Base-by-base conservation (phyloP, 2,888 invertebrate genomes). In the Arctia plantaginis region DNA sequence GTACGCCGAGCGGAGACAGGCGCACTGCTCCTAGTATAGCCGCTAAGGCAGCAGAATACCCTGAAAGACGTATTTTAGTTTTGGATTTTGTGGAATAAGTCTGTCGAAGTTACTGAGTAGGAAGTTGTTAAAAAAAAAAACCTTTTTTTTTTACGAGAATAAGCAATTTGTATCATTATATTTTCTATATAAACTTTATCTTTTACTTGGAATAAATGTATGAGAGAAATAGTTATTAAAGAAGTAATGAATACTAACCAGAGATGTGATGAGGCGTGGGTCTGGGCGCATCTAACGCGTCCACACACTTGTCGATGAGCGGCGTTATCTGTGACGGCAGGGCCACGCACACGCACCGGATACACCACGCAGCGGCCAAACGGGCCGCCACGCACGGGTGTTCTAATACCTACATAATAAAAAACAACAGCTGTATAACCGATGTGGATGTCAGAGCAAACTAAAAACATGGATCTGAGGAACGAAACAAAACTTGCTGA, bases 341-440 rank as follows among this genome's bases (percentile, higher is more conserved):
- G 55, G 99, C 99, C 44, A 98, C 97, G 88, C 99, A 98, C 86
- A 99, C 97, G 91, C 98, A 98, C 73, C 99, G 97, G 77, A 99
- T 95, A 91, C 99, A 99, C 98, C 99, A 99, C 30, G 99, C 99
- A 30, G 99, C 99, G 23, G 99, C 98, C 73, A 99, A 94, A 39
- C 99, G 97, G 1, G 99, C 99, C 23, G 99, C 98, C 81, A 98
- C 98, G 90, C 99, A 98, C 0, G 99, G 99, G 93, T 99, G 99
- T 62, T 99, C 97, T 78, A 99, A 91, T 33, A 99, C 98, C 89
- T 98, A 18, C 33, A 39, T 39, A 23, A n/a, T 15, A 59, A 12
- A 13, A 3, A 12, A 59, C n/a, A 10, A 59, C 13, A 35, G 35
- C 35, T 35, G 3, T 35, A 35, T 35, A 35, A 6, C 35, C 1